phyloP scores from a whole-genome alignment of 2,888 invertebrate genomes.

The Microctonus hyperodae region DNA sequence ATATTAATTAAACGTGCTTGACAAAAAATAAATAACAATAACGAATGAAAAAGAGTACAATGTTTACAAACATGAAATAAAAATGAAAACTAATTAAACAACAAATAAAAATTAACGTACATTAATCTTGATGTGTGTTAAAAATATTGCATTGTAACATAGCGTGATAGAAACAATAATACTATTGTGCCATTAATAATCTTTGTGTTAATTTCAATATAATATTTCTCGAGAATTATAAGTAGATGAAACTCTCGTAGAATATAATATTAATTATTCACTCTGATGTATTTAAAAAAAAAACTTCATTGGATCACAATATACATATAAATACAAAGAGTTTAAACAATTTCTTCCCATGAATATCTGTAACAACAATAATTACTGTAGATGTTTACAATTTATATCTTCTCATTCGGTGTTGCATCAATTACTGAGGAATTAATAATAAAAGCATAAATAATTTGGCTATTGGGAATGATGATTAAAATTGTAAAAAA shows the following conservation, averaged over 20 bases:
- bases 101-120: constrained; percentile 28
- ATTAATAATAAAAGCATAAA: not conserved
- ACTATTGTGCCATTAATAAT: constrained; percentile 25
- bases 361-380: constrained; percentile 1
- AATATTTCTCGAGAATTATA: constrained; percentile 24
- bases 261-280: not conserved
- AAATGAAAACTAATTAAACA: constrained; percentile 25
- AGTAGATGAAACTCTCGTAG: constrained; percentile 11
- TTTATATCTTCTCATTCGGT: constrained; percentile 1
- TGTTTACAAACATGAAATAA: constrained; percentile 4
- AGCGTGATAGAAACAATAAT: constrained; percentile 47
- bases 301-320: not conserved
- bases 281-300: not conserved
- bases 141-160: constrained; percentile 56
- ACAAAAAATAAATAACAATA: constrained; percentile 35
- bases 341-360: not conserved
- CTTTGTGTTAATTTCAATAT: constrained; percentile 44
- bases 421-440: not conserved
- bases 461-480: not conserved
- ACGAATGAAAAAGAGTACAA: not conserved
- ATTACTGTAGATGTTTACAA: not conserved
- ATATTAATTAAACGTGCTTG: constrained; percentile 14
- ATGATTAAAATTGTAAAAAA: not conserved
- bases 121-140: constrained; percentile 45
- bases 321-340: not conserved